A percentile compares a stretch with the other conserved stretches of the same genome.
These are phyloP conservation scores for Stenodera caucasica DNA, from an alignment of 2,888 invertebrate genomes.

Conservation along the genomic window DNA sequence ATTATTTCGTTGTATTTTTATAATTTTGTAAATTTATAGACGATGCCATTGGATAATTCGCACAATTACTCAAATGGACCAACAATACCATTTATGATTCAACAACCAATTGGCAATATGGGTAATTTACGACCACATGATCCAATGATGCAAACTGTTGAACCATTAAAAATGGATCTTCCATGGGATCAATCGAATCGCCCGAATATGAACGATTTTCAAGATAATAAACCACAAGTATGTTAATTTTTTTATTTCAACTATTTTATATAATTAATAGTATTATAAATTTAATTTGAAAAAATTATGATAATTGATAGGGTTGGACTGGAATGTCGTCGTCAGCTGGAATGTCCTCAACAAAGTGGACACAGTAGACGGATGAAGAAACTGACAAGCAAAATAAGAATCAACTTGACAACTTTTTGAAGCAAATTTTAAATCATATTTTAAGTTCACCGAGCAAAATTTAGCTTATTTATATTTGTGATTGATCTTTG, in stretches of 20 bases:
- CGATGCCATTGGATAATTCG: constrained; percentile 44
- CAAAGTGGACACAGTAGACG: constrained; percentile 57
- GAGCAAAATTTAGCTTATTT: constrained; percentile 50
- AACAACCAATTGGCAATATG: constrained; percentile 35
- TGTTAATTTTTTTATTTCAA: constrained; percentile 35
- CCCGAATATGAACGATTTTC: constrained; percentile 49
- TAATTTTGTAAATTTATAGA: constrained; percentile 37
- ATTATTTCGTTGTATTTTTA: not conserved
- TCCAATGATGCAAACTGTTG: constrained; percentile 39
- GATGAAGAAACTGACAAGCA: constrained; percentile 20
- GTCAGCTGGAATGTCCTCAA: constrained; percentile 29
- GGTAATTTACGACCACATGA: constrained; percentile 44
- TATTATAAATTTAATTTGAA: constrained; percentile 10
- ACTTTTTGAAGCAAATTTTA: constrained; percentile 44
- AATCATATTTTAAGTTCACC: constrained; percentile 50
- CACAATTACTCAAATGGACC: constrained; percentile 49
- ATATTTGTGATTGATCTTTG: constrained; percentile 55
- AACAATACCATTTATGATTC: constrained; percentile 36
- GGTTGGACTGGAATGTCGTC: constrained; percentile 54
- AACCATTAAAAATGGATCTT: constrained; percentile 48
- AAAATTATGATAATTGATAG: constrained; percentile 45
- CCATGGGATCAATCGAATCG: constrained; percentile 47
- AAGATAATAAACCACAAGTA: constrained; percentile 54
- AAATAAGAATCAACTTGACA: constrained; percentile 28
- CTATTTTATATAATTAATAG: too few relatives aligned